Base-by-base conservation (phyloP, 1,140 invertebrate species). In the Archivesica marissinica region DNA sequence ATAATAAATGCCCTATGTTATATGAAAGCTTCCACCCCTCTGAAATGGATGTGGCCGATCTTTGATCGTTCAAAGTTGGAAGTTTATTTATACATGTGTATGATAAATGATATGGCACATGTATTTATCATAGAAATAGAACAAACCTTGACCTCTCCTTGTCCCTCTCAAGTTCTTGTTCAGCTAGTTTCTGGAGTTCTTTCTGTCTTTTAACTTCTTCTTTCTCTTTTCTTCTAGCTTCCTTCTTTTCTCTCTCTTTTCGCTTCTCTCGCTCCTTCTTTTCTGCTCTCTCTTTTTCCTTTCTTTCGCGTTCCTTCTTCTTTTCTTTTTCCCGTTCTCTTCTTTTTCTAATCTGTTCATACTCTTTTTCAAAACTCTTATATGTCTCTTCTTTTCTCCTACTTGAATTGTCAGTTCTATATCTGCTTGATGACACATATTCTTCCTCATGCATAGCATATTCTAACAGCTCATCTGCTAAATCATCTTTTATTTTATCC, bases 221-320 rank as follows among this genome's bases (percentile, higher is more conserved):
- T 25, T 50, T 76, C 9, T 77, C 83, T 41, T 61, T 87, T 56
- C n/a, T 44, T 56, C 47, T 85, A 50, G 20, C 74, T 41, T 87
- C 77, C 61, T 47, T 68, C 64, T 68, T 74, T 61, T 72, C 59
- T 47, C 56, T 70, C 39, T 50, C 59, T 30, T 59, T 81, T 54
- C 50, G 20, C 66, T 20, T 83, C 41, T 54, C 66, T 72, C 68
- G 30, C 39, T 72, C 25, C 79, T 85, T 89, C 59, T 88, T 78
- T 85, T 91, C 82, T 87, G 91, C 89, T 59, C 94, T 88, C 52
- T 93, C 92, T 81, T 95, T 92, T 84, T 93, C 93, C 30, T 94
- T 93, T 86, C 94, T 92, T 30, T 89, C 50, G 50, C 38, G 85
- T 83, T 87, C 90, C 77, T 78, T 88, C 28, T 87, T 86, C 77